Conservation (phyloP, 2,888 invertebrate species). For the Ormyrus thymus region DNA sequence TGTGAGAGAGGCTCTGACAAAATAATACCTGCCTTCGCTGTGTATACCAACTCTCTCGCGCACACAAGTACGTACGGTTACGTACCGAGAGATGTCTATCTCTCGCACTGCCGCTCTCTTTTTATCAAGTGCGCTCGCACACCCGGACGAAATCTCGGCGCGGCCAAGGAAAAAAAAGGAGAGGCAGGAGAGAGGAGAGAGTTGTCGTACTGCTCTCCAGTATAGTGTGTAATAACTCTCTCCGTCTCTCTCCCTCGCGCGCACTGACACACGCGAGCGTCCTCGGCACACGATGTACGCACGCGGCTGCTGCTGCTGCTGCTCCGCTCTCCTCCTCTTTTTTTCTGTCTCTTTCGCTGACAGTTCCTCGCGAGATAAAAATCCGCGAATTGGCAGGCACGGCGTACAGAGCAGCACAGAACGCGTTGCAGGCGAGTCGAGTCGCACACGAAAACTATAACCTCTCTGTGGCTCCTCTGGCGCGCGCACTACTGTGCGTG, state of each 20-base stretch:
- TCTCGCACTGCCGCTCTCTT: background rate
- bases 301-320: no score
- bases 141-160: no score
- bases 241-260: background rate
- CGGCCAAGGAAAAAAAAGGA: no score
- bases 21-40: no score
- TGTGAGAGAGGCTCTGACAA: no score
- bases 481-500: constrained; percentile 9
- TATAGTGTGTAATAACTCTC: background rate
- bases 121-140: background rate
- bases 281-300: background rate
- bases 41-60: background rate
- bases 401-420: background rate
- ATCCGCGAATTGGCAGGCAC: background rate
- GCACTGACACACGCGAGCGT: background rate
- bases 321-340: background rate
- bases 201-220: no score
- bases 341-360: background rate
- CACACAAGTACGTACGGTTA: background rate
- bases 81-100: background rate
- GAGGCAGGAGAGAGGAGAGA: no score
- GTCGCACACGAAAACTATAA: constrained; percentile 17
- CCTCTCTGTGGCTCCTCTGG: constrained; percentile 17
- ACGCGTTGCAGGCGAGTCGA: background rate
- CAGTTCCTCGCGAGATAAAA: background rate